Evolutionary conservation across 2,797 vertebrate genomes (phyloP).

Genomic region (Mus minutoides): DNA sequence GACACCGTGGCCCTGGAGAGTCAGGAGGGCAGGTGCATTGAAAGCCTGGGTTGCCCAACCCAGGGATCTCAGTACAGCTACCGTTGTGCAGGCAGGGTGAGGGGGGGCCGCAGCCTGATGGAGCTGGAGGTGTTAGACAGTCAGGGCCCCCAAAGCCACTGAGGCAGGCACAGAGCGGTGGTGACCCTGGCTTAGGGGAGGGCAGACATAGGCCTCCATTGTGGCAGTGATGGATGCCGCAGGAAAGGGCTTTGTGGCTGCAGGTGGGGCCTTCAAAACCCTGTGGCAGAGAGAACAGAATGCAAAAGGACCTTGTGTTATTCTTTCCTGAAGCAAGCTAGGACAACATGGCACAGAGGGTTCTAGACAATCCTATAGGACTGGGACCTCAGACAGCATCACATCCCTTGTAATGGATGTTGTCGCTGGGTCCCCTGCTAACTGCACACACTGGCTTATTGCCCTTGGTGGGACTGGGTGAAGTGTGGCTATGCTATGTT

Average conservation of each 20-base stretch:
- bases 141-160: constrained; percentile 74
- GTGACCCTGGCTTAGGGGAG: constrained; percentile 61
- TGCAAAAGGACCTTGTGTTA: neutral
- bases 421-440: neutral
- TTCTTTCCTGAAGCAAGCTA: neutral
- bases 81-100: constrained; percentile 76
- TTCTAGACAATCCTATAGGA: neutral
- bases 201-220: constrained; percentile 81
- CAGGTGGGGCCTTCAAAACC: constrained; percentile 85
- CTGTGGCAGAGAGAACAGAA: constrained; percentile 32
- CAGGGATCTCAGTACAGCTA: constrained; percentile 69
- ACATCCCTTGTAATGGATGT: neutral
- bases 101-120: constrained; percentile 71
- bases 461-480: neutral
- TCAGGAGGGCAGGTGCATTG: constrained; percentile 80
- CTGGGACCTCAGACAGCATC: neutral
- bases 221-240: constrained; percentile 76
- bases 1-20: constrained; percentile 82
- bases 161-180: constrained; percentile 78
- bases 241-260: constrained; percentile 76
- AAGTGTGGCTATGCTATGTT: neutral
- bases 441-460: neutral
- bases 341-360: neutral
- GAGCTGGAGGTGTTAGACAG: constrained; percentile 72
- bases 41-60: constrained; percentile 71